phyloP scores from a whole-genome alignment of 2,888 invertebrate species.

The Scaptomyza reducta region DNA sequence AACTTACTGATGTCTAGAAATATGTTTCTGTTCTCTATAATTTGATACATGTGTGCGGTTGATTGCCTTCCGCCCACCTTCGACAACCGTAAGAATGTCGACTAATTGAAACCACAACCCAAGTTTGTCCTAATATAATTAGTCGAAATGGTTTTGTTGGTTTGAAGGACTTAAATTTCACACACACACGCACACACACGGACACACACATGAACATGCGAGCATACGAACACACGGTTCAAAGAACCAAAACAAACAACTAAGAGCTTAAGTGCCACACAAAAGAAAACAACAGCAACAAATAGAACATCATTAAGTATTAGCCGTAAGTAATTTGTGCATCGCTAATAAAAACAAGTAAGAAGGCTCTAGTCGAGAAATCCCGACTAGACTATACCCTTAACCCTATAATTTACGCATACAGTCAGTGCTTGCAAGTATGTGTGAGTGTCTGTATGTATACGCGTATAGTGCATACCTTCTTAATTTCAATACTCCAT shows the following conservation, averaged over 20 bases:
- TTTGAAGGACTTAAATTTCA: constrained; percentile 20
- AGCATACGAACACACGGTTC: neutral
- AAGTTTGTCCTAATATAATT: constrained; percentile 50
- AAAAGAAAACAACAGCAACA: neutral
- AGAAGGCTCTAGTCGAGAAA: no score
- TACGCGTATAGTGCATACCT: no score
- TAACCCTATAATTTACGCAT: no score
- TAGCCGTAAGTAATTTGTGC: constrained; percentile 14
- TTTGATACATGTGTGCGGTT: neutral
- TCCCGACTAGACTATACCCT: no score
- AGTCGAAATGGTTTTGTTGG: constrained; percentile 28
- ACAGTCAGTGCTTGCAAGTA: no score
- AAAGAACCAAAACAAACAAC: neutral
- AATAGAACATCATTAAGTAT: neutral
- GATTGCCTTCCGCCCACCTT: neutral
- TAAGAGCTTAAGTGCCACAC: neutral
- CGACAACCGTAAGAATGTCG: constrained; percentile 5
- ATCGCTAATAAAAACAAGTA: constrained; percentile 14
- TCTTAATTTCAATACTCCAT: no score
- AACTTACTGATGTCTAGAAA: neutral
- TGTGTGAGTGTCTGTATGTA: no score
- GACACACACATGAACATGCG: no score
- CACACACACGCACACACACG: neutral
- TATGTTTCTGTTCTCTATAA: neutral
- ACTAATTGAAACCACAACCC: constrained; percentile 41